Evolutionary conservation across 2,888 invertebrate genomes (phyloP), one percentile per base, ranked within the genome.

Genomic region (Drosophila kambysellisi): DNA sequence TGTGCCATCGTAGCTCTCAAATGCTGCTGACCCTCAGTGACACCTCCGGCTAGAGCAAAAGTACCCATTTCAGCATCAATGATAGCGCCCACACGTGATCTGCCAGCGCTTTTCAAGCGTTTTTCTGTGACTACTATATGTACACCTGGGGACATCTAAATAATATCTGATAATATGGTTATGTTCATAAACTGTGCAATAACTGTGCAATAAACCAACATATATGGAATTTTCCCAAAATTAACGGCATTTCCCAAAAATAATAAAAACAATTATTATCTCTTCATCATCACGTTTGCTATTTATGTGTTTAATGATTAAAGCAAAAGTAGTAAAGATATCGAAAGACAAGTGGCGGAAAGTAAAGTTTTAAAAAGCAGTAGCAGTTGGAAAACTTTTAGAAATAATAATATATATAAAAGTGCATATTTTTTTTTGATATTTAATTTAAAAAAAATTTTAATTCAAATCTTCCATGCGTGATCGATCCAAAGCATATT

Each of bases 81-180:
- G 69, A 52, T 69, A 70, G 63, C 88, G 77, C 89, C 89, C 85
- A 88, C 89, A 88, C 71, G 78, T 80, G 57, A 84, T 53, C 63
- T 58, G 39, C 30, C 51, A 63, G 20, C 63, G 51, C 20, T 54
- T 70, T 54, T 29, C n/a, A 54, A 41, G 4, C 50, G 37, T 8
- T 69, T 64, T 25, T 46, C 15, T 46, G 7, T 15, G 15, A 8
- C 15, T 8, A 25, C 25, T 25, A 4, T 37, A 17, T 17, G 17
- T 29, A 54, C 54, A 56, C 12, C 17, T 39, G 17, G n/a, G 29
- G 37, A 39, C 4, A 54, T 33, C 11, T 35, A 17, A 37, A 54
- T 54, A 54, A 15, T 37, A 17, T 25, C 12, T 20, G 4, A 0
- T 15, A 15, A 33, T 20, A 20, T 46, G 7, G 46, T 7, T 46